Evolutionary conservation across 2,113 vertebrate species (phyloP).

Genomic region (Podarcis cretensis): DNA sequence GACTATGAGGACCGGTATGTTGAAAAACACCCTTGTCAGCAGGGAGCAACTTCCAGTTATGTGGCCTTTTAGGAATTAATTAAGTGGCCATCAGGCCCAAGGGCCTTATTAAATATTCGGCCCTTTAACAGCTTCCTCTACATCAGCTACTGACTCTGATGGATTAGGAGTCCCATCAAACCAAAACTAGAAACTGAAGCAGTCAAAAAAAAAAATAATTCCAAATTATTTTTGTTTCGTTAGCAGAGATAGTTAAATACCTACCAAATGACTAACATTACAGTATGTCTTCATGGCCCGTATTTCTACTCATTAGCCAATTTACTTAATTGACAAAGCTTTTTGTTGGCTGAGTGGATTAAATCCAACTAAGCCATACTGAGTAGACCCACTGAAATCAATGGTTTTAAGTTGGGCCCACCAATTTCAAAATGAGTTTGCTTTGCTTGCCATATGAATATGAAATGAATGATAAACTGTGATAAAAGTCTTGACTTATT

Average conservation of each 20-base stretch:
- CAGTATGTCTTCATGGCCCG: neutral
- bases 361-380: no score
- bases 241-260: constrained; percentile 16
- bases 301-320: constrained; percentile 4
- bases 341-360: no score
- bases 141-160: neutral
- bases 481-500: neutral
- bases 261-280: constrained; percentile 16
- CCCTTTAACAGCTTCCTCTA: neutral
- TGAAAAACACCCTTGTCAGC: neutral
- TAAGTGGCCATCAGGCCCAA: constrained; percentile 28
- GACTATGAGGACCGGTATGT: neutral
- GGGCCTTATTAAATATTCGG: constrained; percentile 1
- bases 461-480: neutral
- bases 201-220: neutral
- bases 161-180: neutral
- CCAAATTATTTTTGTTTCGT: constrained; percentile 13
- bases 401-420: no score
- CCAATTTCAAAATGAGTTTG: neutral
- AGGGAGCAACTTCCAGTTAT: constrained; percentile 15
- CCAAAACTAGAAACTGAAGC: neutral
- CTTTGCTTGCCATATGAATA: neutral
- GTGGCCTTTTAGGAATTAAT: constrained; percentile 35
- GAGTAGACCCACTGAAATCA: no score
- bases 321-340: constrained; percentile 14